A percentile compares a stretch with the other conserved stretches of the same genome.
Conservation (phyloP, 2,113 vertebrate species). For the Antennarius striatus region DNA sequence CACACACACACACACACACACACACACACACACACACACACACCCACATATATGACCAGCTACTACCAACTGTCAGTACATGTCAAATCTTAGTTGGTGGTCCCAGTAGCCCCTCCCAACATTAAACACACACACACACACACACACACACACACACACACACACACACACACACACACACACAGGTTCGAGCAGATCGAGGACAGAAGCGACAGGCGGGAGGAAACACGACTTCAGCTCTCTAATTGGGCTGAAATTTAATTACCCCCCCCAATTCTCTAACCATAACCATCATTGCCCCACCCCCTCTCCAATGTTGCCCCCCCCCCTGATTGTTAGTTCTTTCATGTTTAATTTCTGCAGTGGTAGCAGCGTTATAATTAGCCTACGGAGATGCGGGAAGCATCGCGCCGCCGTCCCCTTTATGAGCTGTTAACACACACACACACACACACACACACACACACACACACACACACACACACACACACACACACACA, state of each 20-base stretch:
- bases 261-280: slow-evolving; percentile 54
- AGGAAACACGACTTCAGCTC: slow-evolving; percentile 21
- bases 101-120: slow-evolving; percentile 20
- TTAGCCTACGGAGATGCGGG: slow-evolving; percentile 57
- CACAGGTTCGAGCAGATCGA: not conserved
- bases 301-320: not conserved
- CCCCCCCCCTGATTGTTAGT: slow-evolving; percentile 16
- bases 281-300: slow-evolving; percentile 43
- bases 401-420: slow-evolving; percentile 29
- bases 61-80: slow-evolving; percentile 61
- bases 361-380: slow-evolving; percentile 65
- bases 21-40: slow-evolving; percentile 13
- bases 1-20: too few relatives aligned
- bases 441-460: slow-evolving; percentile 21
- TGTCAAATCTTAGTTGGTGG: slow-evolving; percentile 56
- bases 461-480: slow-evolving; percentile 5
- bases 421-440: slow-evolving; percentile 46
- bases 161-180: not conserved
- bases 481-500: not conserved
- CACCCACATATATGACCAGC: slow-evolving; percentile 22
- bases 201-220: not conserved
- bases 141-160: slow-evolving; percentile 8
- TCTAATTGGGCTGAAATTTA: slow-evolving; percentile 51
- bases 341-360: slow-evolving; percentile 58
- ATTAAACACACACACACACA: slow-evolving; percentile 4